Base-by-base conservation (phyloP, 2,888 invertebrate genomes). In the Drosophila vallismaia region DNA sequence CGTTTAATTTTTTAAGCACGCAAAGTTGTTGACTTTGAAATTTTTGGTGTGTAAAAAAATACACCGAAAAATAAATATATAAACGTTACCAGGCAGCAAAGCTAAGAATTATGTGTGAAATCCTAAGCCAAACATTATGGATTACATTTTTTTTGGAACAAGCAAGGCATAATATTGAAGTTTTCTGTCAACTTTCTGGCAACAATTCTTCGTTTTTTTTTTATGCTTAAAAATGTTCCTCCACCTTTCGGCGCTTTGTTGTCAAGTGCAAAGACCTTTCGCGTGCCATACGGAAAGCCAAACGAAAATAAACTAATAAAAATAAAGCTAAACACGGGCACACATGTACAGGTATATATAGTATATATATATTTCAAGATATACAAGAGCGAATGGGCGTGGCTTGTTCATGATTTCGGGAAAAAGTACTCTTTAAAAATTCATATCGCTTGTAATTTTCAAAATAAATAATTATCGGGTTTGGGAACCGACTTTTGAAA, bases 1-100 rank as follows among this genome's bases (percentile, higher is more conserved):
- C 67, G 85, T 71, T 85, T 71, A 76, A 79, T 79, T 82, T 87
- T 82, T 87, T 82, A 53, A 49, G 53, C 66, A 71, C 71, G 68
- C 67, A 75, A 83, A 73, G 71, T 71, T 63, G 85, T 84, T 88
- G 81, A 88, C 86, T 86, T 86, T 84, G 88, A 86, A 64, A 64
- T 75, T 58, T 58, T 71, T 48, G 50, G 50, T 53, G 24, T 62
- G 48, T 53, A 62, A 53, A 33, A 62, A 53, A 33, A 63, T 50
- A 63, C 28, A 54, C 44, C 49, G 19, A 12, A 62, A 71, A 52
- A 66, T 19, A 63, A 36, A 55, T 26, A 36, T 66, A 36, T 36
- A 36, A 57, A 33, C 26, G 53, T 38, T 44, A 28, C 29, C 36
- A 49, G 3, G 8, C 33, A 10, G 51, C 50, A 60, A 69, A 57